Evolutionary conservation across 2,797 vertebrate genomes (phyloP), one percentile per base, ranked within the genome.

Genomic region (Enteromius fasciolatus): DNA sequence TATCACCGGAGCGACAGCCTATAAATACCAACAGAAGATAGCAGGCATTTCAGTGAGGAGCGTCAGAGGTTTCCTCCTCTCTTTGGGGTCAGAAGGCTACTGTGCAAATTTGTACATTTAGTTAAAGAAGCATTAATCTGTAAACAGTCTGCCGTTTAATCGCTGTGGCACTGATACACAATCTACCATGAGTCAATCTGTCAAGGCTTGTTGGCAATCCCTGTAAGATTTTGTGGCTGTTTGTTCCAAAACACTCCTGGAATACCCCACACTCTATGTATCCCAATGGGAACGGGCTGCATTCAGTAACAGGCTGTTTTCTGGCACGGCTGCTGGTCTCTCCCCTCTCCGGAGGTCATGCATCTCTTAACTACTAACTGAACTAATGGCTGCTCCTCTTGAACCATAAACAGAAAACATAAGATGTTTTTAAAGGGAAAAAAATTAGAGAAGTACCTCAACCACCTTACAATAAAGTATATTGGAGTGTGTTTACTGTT

Each of bases 11-110:
- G 54, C 36, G 36, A 57, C 79, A 57, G 23, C 69, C 84, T 85
- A 66, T 80, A 86, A 86, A 80, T 75, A 83, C n/a, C 75, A 80
- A 63, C 17, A 80, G 81, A 41, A 83, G 84, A 86, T 68, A 80
- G 69, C 25, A 69, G 50, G 48, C 39, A 63, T 74, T 68, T 73
- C 80, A 78, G 59, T 67, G 52, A 86, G 74, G 70, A 64, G 82
- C 66, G 84, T 46, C 67, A 59, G 28, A 59, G 74, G 54, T 84
- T 67, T 76, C 76, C 77, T 78, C 66, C 25, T 50, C 48, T 85
- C 70, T 74, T 18, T 7, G 3, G 84, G 77, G 70, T 82, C 69
- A 78, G 6, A 18, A 52, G 68, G 39, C 80, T 41, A 69, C 33
- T 48, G 25, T 52, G 61, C 31, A 59, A 48, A 67, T 46, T 75